A percentile compares a stretch with the other conserved stretches of the same genome.
phyloP scores from a whole-genome alignment of 2,113 vertebrate species.

The Hemiscyllium ocellatum region DNA sequence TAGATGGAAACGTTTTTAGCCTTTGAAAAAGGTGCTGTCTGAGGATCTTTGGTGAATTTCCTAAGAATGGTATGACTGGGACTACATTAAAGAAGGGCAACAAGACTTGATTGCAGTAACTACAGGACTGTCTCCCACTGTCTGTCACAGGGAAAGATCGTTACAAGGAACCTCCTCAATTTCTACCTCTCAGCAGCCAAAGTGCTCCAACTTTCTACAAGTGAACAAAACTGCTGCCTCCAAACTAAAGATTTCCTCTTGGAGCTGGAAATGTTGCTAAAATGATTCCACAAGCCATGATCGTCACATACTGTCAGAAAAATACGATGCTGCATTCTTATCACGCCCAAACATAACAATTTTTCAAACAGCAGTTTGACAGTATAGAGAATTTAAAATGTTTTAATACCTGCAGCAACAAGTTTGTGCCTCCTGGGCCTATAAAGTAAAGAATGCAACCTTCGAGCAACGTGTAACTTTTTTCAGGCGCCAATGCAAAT shows the following conservation, averaged over 20 bases:
- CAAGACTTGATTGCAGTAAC: not conserved
- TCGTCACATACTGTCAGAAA: not conserved
- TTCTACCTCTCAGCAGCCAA: not conserved
- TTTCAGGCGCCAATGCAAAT: not conserved
- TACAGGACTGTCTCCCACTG: not conserved
- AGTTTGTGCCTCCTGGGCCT: not conserved
- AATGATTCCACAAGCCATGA: not conserved
- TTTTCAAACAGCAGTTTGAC: not conserved
- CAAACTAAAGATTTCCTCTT: not conserved
- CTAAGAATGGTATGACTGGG: not conserved
- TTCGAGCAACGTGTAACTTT: not conserved
- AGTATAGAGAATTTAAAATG: not conserved
- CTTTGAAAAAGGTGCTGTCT: no score
- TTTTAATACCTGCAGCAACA: not conserved
- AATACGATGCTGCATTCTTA: not conserved
- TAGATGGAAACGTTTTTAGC: no score
- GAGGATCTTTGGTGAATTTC: no score
- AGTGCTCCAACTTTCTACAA: not conserved
- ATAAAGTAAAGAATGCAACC: not conserved
- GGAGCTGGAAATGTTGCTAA: not conserved
- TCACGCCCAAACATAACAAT: not conserved
- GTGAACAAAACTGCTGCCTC: not conserved
- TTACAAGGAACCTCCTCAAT: not conserved
- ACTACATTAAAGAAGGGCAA: not conserved
- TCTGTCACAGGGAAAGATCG: not conserved